These are phyloP conservation scores for Aramus guarauna DNA, from an alignment of 2,113 vertebrate species.

Conservation along the genomic window DNA sequence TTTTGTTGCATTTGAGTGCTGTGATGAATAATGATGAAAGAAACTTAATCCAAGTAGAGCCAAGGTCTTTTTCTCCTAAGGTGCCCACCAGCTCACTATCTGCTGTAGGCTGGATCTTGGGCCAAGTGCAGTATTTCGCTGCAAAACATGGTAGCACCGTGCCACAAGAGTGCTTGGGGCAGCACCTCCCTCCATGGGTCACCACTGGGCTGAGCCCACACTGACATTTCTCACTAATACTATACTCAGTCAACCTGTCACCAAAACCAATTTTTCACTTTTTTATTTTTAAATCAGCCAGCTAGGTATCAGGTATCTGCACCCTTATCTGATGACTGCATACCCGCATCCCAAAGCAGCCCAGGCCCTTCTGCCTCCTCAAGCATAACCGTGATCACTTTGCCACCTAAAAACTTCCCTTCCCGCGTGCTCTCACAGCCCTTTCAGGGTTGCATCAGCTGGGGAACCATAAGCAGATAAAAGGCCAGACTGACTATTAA, in stretches of 20 bases:
- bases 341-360: background rate
- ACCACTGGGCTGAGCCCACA: background rate
- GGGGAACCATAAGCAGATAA: background rate
- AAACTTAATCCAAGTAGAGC: background rate
- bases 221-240: background rate
- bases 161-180: background rate
- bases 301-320: background rate
- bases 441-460: background rate
- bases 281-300: background rate
- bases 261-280: background rate
- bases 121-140: background rate
- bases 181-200: background rate
- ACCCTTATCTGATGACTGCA: background rate
- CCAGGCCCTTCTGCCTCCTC: background rate
- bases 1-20: background rate
- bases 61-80: background rate
- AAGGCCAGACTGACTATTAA: background rate
- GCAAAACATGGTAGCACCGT: background rate
- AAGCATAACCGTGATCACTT: accelerated
- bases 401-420: background rate
- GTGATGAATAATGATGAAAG: background rate
- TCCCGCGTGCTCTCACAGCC: accelerated
- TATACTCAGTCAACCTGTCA: background rate
- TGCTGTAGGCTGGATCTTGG: background rate
- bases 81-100: background rate